phyloP scores from a whole-genome alignment of 2,797 vertebrate species.

The Miopithecus talapoin region DNA sequence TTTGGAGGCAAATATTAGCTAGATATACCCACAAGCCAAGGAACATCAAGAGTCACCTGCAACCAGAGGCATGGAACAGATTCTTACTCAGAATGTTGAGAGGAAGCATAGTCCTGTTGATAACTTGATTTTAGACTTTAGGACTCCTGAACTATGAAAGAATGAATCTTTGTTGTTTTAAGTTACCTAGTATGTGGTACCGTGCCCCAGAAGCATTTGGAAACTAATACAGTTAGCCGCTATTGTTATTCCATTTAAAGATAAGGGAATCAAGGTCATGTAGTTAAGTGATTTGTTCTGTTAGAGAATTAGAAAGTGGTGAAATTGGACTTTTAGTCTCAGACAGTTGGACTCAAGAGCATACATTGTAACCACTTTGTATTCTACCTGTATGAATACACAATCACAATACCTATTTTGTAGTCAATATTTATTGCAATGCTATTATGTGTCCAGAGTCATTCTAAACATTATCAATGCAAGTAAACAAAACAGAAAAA shows the following conservation, averaged over 20 bases:
- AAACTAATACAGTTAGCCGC: background rate
- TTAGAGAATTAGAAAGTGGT: background rate
- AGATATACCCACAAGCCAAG: background rate
- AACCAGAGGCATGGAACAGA: background rate
- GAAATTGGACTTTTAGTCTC: background rate
- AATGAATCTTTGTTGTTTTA: background rate
- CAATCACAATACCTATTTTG: background rate
- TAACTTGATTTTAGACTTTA: background rate
- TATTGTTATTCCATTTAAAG: background rate
- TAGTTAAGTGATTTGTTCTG: background rate
- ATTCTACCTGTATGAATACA: background rate
- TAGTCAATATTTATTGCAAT: background rate
- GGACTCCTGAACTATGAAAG: background rate
- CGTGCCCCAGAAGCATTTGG: background rate
- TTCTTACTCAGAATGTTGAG: too few relatives aligned
- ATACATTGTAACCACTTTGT: background rate
- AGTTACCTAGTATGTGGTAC: background rate
- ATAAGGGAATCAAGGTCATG: background rate
- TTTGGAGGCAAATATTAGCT: background rate
- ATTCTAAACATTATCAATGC: background rate
- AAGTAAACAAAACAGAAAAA: background rate
- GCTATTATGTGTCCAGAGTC: background rate
- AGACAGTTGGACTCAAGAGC: background rate
- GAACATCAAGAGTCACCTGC: background rate
- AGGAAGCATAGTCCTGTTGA: background rate